Base-by-base conservation (phyloP, 2,113 vertebrate genomes). In the Myrmophylax atrothorax region DNA sequence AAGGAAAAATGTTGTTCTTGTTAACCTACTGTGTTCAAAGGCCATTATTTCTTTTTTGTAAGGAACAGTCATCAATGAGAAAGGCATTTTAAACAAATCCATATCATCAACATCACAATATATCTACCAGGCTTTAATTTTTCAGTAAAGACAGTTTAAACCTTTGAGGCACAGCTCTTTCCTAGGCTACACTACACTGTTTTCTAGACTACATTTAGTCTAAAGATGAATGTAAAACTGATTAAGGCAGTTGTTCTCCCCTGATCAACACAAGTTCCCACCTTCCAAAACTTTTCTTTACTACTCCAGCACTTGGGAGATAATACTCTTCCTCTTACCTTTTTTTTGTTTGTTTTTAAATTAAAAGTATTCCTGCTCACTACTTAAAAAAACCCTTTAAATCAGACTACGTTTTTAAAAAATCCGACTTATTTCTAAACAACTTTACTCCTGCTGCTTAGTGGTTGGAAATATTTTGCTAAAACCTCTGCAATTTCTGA, bases 271-370 rank as follows among this genome's bases (percentile, higher is more conserved):
- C 6, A 58, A 14, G 8, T 28, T 67, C 6, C 19, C 23, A 46
- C 10, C 12, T 83, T 70, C 25, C 47, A 55, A 53, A 76, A 24
- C 10, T 42, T 52, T 26, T 37, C 37, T 33, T 47, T 63, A 50
- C 19, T 49, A 37, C 9, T 79, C 10, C 12, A 84, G 25, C 11
- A 74, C 16, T 18, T 53, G 14, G 38, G 20, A 82, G 20, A 82
- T 35, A 1, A 49, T 47, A 22, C 1, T 50, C 9, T 22, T 15
- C 12, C 2, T 11, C 2, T 1, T 4, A 15, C 3, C 3, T 1
- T 2, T 1, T 15, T 22, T 55, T 46, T 26, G 19, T 23, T 64
- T 37, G 3, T 9, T 29, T 29, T 59, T 6, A 46, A 72, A 20
- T 47, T 50, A 50, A 26, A 77, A 50, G 26, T 18, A 42, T 28